Percentiles rank a stretch among this genome's conserved stretches.
Conservation (phyloP, 2,797 vertebrate species). For the Parauchenoglanis ngamensis region DNA sequence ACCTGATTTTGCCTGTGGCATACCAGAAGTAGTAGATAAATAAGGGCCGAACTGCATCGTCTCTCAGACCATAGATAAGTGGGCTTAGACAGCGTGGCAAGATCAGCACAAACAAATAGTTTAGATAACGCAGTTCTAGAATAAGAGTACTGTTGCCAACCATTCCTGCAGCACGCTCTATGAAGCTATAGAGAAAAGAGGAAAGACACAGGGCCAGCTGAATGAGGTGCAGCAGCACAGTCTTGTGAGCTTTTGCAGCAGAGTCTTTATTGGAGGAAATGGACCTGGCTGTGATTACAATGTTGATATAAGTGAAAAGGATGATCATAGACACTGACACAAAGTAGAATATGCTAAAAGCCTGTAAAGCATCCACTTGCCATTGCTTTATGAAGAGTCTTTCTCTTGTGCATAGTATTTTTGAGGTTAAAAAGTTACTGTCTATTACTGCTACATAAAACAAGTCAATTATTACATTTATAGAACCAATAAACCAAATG, state of each 20-base stretch:
- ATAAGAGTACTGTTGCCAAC: not conserved
- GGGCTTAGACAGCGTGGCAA: not conserved
- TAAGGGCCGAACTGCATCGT: conserved; percentile 35
- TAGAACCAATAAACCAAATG: conserved; percentile 58
- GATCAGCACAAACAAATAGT: conserved; percentile 32
- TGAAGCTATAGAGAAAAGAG: conserved; percentile 45
- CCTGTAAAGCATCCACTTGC: conserved; percentile 39
- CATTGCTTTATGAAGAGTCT: conserved; percentile 34
- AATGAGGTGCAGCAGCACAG: conserved; percentile 54
- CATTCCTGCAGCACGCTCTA: conserved; percentile 29
- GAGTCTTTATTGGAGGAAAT: conserved; percentile 50
- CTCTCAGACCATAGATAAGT: conserved; percentile 15
- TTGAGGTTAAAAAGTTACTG: not conserved
- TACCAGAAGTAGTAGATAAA: conserved; percentile 34
- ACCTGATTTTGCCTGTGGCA: not conserved
- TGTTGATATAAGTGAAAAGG: conserved; percentile 51
- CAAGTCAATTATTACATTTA: conserved; percentile 44
- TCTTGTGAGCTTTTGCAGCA: conserved; percentile 45
- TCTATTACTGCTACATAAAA: conserved; percentile 38
- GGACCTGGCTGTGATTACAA: conserved; percentile 54
- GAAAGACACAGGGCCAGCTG: conserved; percentile 54
- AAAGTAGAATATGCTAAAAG: conserved; percentile 45
- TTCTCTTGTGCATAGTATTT: conserved; percentile 22
- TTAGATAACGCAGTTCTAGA: not conserved
- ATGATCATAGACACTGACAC: conserved; percentile 37